These are phyloP conservation scores for Macrosiphum euphorbiae DNA, from an alignment of 2,888 invertebrate species.

Conservation along the genomic window DNA sequence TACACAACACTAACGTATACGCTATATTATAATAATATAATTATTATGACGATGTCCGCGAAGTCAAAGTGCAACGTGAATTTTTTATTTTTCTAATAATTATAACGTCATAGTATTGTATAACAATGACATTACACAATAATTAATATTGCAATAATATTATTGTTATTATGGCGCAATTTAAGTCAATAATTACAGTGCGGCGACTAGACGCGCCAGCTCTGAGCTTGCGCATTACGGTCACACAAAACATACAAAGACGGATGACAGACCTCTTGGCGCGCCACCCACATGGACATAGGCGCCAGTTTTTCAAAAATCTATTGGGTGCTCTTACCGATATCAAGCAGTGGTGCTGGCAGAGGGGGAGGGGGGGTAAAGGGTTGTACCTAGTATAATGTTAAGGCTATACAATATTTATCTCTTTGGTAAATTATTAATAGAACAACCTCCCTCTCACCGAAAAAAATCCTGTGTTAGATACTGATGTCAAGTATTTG, in stretches of 20 bases:
- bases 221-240: not conserved
- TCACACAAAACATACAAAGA: not conserved
- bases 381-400: too few species aligned
- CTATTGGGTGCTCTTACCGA: slow-evolving; percentile 8
- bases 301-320: not conserved
- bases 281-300: not conserved
- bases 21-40: not conserved
- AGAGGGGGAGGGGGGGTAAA: too few species aligned
- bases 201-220: not conserved
- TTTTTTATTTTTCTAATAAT: not conserved
- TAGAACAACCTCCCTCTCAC: too few species aligned
- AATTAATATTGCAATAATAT: too few species aligned
- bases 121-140: not conserved
- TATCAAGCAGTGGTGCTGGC: not conserved
- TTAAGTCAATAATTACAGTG: not conserved
- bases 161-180: not conserved
- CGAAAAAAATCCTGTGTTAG: too few species aligned
- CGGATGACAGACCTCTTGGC: not conserved
- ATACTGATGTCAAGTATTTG: too few species aligned
- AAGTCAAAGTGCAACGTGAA: not conserved
- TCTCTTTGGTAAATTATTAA: too few species aligned
- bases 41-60: not conserved
- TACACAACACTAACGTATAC: slow-evolving; percentile 12
- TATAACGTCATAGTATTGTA: not conserved
- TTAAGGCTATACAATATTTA: too few species aligned